Base-by-base conservation (phyloP, 1,140 invertebrate genomes). In the Drosophila equinoxialis region DNA sequence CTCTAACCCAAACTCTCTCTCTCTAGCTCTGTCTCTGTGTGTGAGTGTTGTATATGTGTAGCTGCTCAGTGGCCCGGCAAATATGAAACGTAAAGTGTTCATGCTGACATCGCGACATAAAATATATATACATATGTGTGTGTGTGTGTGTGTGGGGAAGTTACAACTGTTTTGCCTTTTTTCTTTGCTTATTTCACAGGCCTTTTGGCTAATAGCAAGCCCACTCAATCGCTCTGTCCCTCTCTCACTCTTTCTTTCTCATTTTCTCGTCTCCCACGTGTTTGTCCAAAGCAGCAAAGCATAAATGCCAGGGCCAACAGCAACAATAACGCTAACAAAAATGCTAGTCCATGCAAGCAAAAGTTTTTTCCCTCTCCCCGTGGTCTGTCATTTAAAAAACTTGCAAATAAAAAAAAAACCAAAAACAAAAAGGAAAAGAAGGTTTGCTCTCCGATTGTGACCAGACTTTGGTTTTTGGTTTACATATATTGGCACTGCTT, bases 31-130 rank as follows among this genome's bases (percentile, higher is more conserved):
- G 7, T 33, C 48, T 30, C 17, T 60, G 41, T 69, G 61, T 69
- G 17, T 45, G 33, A 26, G 23, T 26, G 5, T 30, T 30, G 30
- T 17, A 17, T 51, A 20, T 74, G 41, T 64, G 62, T 54, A 55
- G 17, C 37, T 67, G 79, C 66, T 78, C 80, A 89, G 73, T 84
- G 77, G 81, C 74, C 65, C 73, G 80, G 77, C 74, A 89, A 89
- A 87, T 87, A 89, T 87, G 77, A 80, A 80, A 80, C 76, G 74
- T 58, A 87, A 90, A 89, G 76, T 89, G 84, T 79, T 85, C 78
- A 72, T 84, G 84, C 80, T 89, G 85, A 89, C 84, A 81, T 81
- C 66, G 80, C 81, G 80, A 84, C 80, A 87, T 78, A 74, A 89
- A 80, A 62, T 76, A 62, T 65, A 59, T 37, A 51, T 48, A 58